These are phyloP conservation scores for Euura saliciscinereae DNA, from an alignment of 1,140 invertebrate species.

Conservation along the genomic window DNA sequence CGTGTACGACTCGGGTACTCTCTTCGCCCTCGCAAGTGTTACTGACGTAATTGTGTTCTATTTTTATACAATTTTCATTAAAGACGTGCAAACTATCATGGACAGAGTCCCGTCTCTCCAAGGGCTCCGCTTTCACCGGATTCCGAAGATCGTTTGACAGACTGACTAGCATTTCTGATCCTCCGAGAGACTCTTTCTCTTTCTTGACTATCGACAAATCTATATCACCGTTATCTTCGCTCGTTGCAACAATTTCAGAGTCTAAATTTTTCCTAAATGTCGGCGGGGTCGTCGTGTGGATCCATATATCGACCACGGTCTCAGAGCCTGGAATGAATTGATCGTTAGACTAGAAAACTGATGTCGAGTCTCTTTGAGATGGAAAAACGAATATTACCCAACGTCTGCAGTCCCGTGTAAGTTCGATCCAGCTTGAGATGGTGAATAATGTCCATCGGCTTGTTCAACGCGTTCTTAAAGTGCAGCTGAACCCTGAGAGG, in stretches of 20 bases:
- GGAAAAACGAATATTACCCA: constrained; percentile 60
- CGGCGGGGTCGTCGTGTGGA: constrained; percentile 54
- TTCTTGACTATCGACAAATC: constrained; percentile 2
- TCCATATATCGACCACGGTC: constrained; percentile 74
- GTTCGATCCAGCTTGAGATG: constrained; percentile 82
- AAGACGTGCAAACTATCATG: neutral
- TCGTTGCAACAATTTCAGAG: neutral
- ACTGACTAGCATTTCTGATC: neutral
- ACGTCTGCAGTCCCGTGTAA: constrained; percentile 84
- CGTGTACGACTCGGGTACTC: neutral
- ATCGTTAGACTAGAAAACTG: neutral
- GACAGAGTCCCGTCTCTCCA: neutral
- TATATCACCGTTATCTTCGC: neutral
- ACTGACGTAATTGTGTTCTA: constrained; percentile 37
- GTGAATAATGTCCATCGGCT: constrained; percentile 82
- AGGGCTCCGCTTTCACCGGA: neutral
- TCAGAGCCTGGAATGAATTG: constrained; percentile 68
- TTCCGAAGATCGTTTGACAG: neutral
- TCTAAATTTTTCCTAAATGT: constrained; percentile 15
- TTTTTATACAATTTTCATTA: constrained; percentile 1
- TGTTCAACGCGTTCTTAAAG: constrained; percentile 77
- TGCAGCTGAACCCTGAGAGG: constrained; percentile 80
- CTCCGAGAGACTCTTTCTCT: constrained; percentile 4
- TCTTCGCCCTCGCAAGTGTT: neutral
- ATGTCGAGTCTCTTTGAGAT: constrained; percentile 19